Evolutionary conservation across 2,113 vertebrate species (phyloP).

Genomic region (Pygoscelis adeliae): DNA sequence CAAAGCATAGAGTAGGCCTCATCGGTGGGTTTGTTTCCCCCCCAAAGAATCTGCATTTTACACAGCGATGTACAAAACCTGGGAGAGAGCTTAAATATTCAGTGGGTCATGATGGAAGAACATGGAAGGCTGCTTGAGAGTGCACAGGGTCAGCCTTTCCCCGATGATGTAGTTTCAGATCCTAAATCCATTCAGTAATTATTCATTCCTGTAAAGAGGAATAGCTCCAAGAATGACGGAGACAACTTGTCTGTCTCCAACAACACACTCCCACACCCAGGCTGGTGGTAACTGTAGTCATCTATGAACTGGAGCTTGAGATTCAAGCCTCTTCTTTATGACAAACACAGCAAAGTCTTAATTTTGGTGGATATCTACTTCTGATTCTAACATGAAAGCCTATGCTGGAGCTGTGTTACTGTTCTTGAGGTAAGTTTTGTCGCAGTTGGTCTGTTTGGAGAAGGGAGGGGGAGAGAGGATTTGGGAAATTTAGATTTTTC

Average conservation of each 20-base stretch:
- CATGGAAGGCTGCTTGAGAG: neutral
- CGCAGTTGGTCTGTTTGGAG: neutral
- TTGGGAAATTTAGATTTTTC: neutral
- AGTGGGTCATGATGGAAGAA: neutral
- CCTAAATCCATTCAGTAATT: neutral
- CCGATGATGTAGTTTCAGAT: neutral
- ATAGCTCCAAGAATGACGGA: neutral
- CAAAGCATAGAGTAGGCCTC: neutral
- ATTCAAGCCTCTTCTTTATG: neutral
- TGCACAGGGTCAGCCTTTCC: neutral
- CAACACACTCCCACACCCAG: conserved; percentile 36
- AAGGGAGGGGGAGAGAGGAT: neutral
- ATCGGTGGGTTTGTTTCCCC: too few relatives aligned
- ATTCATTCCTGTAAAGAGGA: neutral
- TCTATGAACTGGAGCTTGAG: neutral
- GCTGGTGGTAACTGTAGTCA: neutral
- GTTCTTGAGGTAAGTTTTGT: neutral
- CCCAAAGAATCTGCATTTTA: neutral
- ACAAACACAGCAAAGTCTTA: neutral
- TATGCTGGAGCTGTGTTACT: neutral
- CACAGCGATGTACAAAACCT: neutral
- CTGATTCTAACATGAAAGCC: neutral
- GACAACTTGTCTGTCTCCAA: conserved; percentile 12
- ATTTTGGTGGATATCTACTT: neutral
- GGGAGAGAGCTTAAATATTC: neutral